Evolutionary conservation across 2,888 invertebrate species (phyloP), one percentile per base, ranked within the genome.

Genomic region (Agrotis puta): DNA sequence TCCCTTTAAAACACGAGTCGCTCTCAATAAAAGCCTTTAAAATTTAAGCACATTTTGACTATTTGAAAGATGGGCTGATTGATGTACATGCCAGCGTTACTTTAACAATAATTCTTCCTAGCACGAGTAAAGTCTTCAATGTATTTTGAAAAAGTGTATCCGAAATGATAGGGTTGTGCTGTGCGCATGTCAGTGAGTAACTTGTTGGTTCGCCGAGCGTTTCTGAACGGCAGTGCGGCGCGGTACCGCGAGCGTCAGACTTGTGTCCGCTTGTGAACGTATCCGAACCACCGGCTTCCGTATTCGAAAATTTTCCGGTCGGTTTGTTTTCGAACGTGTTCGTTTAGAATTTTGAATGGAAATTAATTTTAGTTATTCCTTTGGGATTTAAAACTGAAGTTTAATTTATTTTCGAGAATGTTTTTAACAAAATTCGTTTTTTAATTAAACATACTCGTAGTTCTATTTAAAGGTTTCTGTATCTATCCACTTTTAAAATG

Each of bases 181-280:
- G 90, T 92, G 95, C 95, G 95, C 95, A 95, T 95, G 95, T 92
- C 94, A 89, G 90, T 84, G 82, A 91, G 86, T 94, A 95, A 95
- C 95, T 95, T 95, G 95, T 95, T 95, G 95, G 94, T 92, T 90
- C 89, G 89, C 85, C 79, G 87, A 87, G 83, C 87, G 85, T 85
- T 88, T 88, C 87, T 83, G 88, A 88, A 89, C 94, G 94, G 93
- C 95, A 95, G 95, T 95, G 95, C 95, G 95, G 88, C 90, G 94
- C 91, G 92, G 88, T 85, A 86, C 82, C 91, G 93, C 92, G 88
- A 86, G 85, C 89, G 88, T 86, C 87, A 83, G 88, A 89, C 91
- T 91, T 91, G 93, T 89, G 82, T 86, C 73, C 87, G 82, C 87
- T 84, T 83, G 63, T 74, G 79, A 81, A 67, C 83, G 81, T 87